Conservation (phyloP, 2,113 vertebrate species). For the Cebus imitator region DNA sequence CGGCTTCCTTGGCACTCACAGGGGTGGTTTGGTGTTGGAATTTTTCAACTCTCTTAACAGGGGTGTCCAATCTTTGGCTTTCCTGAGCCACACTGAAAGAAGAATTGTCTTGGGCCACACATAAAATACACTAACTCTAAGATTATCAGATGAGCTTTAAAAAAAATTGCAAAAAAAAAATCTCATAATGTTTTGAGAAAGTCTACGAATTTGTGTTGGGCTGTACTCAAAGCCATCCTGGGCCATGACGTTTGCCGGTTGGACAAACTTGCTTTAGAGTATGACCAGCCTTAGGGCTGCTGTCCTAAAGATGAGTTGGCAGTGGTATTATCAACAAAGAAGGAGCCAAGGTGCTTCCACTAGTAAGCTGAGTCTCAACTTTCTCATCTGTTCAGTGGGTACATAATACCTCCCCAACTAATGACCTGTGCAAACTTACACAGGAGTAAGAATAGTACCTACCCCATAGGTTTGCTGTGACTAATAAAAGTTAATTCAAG, state of each 20-base stretch:
- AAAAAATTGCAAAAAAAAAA: no score
- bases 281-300: neutral
- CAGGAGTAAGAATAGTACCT: neutral
- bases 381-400: neutral
- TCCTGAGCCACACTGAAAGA: no score
- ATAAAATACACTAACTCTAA: no score
- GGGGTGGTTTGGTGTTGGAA: neutral
- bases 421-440: neutral
- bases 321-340: neutral
- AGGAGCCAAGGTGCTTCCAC: neutral
- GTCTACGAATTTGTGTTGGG: no score
- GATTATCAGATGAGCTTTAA: no score
- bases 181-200: no score
- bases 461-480: neutral
- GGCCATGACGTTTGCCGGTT: no score
- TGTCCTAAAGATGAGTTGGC: neutral
- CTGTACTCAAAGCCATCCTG: no score
- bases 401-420: neutral
- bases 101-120: no score
- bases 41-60: neutral
- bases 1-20: neutral
- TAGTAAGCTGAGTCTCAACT: neutral
- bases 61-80: no score
- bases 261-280: neutral
- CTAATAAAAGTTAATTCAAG: neutral